phyloP scores from a whole-genome alignment of 2,797 vertebrate species.

The Anguilla obscura region DNA sequence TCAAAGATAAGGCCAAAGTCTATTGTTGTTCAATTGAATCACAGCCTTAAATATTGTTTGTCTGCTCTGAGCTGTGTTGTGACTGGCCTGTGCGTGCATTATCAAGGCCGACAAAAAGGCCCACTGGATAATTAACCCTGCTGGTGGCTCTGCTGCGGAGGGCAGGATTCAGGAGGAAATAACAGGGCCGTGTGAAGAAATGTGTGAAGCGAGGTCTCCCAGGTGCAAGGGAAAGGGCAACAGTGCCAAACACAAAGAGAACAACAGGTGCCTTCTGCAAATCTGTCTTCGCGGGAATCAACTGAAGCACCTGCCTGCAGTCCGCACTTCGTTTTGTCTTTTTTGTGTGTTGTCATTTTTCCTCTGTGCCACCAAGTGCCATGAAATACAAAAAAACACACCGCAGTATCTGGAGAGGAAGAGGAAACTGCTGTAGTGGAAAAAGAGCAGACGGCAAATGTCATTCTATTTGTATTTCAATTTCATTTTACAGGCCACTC shows the following conservation, averaged over 20 bases:
- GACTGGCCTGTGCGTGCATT: conserved; percentile 9
- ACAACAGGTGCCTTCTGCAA: conserved; percentile 78
- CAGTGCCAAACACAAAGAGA: conserved; percentile 68
- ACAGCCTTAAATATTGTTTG: not conserved
- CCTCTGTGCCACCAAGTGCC: conserved; percentile 12
- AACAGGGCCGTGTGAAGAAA: conserved; percentile 72
- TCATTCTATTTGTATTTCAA: not conserved
- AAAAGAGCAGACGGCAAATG: not conserved
- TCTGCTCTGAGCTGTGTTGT: not conserved
- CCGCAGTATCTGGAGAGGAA: not conserved
- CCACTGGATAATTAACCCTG: conserved; percentile 22
- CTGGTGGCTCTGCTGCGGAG: conserved; percentile 28
- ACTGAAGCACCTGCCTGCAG: conserved; percentile 70
- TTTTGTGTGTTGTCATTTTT: conserved; percentile 21
- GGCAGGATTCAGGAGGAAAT: conserved; percentile 74
- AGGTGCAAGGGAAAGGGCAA: conserved; percentile 76
- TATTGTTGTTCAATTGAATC: not conserved
- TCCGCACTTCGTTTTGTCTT: conserved; percentile 1
- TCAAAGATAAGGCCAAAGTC: not conserved
- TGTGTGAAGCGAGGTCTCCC: conserved; percentile 72
- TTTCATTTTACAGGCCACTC: not conserved
- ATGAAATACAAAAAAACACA: not conserved
- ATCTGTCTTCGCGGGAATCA: conserved; percentile 72
- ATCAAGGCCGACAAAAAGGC: not conserved
- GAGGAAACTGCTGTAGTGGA: not conserved